Evolutionary conservation across 1,140 invertebrate species (phyloP).

Genomic region (Nixonia krombeini): DNA sequence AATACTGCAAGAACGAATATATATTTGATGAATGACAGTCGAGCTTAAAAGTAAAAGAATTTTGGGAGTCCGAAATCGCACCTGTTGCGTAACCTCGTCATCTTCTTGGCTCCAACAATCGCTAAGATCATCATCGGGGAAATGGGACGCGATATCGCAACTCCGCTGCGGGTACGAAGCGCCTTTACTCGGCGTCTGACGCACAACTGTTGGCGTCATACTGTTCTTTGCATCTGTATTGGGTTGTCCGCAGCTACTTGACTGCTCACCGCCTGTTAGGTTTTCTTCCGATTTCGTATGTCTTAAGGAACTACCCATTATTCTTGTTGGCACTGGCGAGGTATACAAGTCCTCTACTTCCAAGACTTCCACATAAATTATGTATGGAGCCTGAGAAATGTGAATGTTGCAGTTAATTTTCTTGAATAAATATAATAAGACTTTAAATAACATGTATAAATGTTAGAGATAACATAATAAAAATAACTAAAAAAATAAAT

Average conservation of each 20-base stretch:
- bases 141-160: slow-evolving; percentile 64
- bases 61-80: no score
- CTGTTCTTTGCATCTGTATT: slow-evolving; percentile 53
- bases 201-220: slow-evolving; percentile 44
- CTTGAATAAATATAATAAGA: neutral
- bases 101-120: slow-evolving; percentile 96
- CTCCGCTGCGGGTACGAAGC: slow-evolving; percentile 52
- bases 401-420: neutral
- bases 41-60: no score
- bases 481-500: slow-evolving; percentile 54
- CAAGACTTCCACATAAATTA: slow-evolving; percentile 97
- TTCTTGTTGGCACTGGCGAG: slow-evolving; percentile 84
- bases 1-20: no score
- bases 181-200: slow-evolving; percentile 63
- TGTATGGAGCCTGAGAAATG: slow-evolving; percentile 93
- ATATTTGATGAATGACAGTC: no score
- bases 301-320: slow-evolving; percentile 83
- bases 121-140: slow-evolving; percentile 75
- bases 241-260: slow-evolving; percentile 57
- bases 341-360: slow-evolving; percentile 91
- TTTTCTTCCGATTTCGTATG: slow-evolving; percentile 97
- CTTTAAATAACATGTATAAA: no score
- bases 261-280: slow-evolving; percentile 73
- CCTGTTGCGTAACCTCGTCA: slow-evolving; percentile 89
- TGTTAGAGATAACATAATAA: no score